Base-by-base conservation (phyloP, 2,888 invertebrate genomes). In the Dione juno region DNA sequence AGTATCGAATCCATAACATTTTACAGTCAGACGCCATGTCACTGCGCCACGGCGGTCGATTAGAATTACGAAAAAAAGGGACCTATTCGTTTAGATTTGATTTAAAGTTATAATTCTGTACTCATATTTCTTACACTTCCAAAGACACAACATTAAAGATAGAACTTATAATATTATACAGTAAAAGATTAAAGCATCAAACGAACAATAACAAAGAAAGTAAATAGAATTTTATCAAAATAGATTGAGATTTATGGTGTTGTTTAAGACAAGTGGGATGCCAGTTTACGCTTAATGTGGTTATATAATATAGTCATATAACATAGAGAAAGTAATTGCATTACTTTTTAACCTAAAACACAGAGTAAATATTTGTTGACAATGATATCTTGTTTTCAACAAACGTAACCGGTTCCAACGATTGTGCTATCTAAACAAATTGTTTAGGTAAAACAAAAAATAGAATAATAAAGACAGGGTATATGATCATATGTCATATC, bases 241-340 rank as follows among this genome's bases (percentile, higher is more conserved):
- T 58, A 21, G 14, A 8, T 10, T 58, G 14, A 58, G 58, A 65
- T 65, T 65, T 52, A 59, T 65, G 35, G 41, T 9, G 50, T 43
- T 52, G 52, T 59, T 41, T 53, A 53, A 45, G n/a, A n/a, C n/a
- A 54, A 61, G 28, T 43, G 61, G 45, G 52, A 53, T 35, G 41
- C 41, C 10, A 41, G 16, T 41, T 35, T 57, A 45, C 41, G 28
- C 52, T 54, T 48, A 54, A 66, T 70, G 11, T 54, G 66, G 58
- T 66, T 66, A 59, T 41, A 53, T 61, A 59, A 66, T 48, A 37
- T 58, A 16, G 7, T 66, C 43, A 21, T 54, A 66, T 61, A 54
- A 63, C 21, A 28, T 59, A 45, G 66, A 61, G 70, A 70, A 70
- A 70, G 70, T 66, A 16, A 58, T 35, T 59, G 65, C 52, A 61